Evolutionary conservation across 2,113 vertebrate genomes (phyloP), one percentile per base, ranked within the genome.

Genomic region (Pollachius pollachius): DNA sequence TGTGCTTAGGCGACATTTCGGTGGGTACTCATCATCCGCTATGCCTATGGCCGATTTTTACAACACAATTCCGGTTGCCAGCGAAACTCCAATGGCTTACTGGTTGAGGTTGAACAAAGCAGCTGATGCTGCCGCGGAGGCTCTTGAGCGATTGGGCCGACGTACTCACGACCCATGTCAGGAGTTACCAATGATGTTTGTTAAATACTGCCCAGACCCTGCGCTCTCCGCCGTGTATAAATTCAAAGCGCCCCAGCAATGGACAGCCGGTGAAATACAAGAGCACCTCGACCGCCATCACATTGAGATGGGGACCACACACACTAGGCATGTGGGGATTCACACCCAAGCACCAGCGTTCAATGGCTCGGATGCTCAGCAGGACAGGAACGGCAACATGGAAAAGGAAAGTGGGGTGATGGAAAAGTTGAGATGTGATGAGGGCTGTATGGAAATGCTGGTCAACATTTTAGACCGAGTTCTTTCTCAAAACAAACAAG

Each of bases 11-110:
- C 70, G 65, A n/a, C 62, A 65, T 15, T 72, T 65, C 52, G 41
- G 52, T 68, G 65, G 69, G 57, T 1, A 54, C 16, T 25, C 61
- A 13, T 74, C 68, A 15, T 74, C 72, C 8, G n/a, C 59, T 58
- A 74, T 74, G 72, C 65, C 65, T 0, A 18, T 74, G 13, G 60
- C 65, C 19, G 58, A 68, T n/a, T 74, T 74, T 12, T 67, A 74
- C 25, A 69, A 62, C 27, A 69, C 67, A 5, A 52, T 57, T 7
- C 65, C 65, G 25, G 11, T 70, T 11, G 19, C n/a, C 27, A 1
- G 27, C 16, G 71, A 72, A 16, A 16, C 9, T 13, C 64, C 19
- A 23, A 66, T 72, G 64, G 71, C 60, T 11, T 62, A 67, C 37
- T 72, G 64, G 71, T 60, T 75, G 13, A 4, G 73, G 5, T 17